These are phyloP conservation scores for Physocephala rufipes DNA, from an alignment of 2,888 invertebrate species.

Conservation along the genomic window DNA sequence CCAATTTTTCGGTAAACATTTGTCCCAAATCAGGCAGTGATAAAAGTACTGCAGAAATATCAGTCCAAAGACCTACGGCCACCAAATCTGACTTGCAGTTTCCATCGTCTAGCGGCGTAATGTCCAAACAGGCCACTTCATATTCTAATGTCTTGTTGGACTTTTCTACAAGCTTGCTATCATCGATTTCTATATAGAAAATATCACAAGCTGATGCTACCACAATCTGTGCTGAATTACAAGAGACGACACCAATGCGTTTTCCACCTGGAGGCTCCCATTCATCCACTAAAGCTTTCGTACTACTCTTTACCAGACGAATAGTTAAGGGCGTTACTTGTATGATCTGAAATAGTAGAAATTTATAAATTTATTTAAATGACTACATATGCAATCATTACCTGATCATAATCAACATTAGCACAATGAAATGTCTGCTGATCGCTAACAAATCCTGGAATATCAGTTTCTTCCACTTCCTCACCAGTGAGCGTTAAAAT, in stretches of 20 bases:
- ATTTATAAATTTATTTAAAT: not conserved
- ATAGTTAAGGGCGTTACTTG: constrained; percentile 79
- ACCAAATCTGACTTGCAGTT: constrained; percentile 76
- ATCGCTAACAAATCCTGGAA: constrained; percentile 89
- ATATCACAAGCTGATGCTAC: constrained; percentile 88
- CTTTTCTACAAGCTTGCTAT: constrained; percentile 72
- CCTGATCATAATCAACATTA: constrained; percentile 85
- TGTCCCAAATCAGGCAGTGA: constrained; percentile 82
- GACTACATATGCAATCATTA: constrained; percentile 58
- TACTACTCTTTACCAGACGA: constrained; percentile 75
- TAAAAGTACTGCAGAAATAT: constrained; percentile 90
- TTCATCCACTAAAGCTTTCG: constrained; percentile 74
- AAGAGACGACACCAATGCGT: constrained; percentile 88
- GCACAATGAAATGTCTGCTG: constrained; percentile 95
- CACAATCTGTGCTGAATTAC: constrained; percentile 79
- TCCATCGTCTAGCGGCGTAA: constrained; percentile 79
- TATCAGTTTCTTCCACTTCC: constrained; percentile 97
- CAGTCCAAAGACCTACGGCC: constrained; percentile 97
- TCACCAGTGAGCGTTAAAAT: constrained; percentile 90
- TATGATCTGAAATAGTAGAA: constrained; percentile 66
- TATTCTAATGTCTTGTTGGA: constrained; percentile 82
- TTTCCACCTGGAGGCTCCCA: constrained; percentile 78
- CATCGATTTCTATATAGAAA: constrained; percentile 81
- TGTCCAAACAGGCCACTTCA: constrained; percentile 96
- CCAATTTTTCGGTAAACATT: constrained; percentile 86